phyloP scores from a whole-genome alignment of 1,140 invertebrate genomes.

The Reticulitermes speratus region DNA sequence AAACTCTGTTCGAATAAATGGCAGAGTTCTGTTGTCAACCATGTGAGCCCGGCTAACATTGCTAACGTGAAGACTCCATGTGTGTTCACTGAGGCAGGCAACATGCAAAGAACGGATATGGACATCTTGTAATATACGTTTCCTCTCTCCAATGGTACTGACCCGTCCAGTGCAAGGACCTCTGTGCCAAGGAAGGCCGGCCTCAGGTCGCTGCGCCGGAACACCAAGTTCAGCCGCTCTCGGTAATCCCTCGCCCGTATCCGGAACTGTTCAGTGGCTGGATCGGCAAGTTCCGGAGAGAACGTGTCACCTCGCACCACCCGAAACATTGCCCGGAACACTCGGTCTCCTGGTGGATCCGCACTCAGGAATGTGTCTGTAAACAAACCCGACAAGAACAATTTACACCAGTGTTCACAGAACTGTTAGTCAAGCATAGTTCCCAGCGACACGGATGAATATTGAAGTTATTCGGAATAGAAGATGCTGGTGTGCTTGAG shows the following conservation, averaged over 20 bases:
- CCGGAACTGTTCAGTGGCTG: conserved; percentile 63
- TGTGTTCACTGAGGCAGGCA: no score
- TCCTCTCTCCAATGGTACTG: conserved; percentile 39
- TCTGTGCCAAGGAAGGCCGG: conserved; percentile 68
- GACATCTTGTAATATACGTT: no score
- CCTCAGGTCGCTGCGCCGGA: conserved; percentile 66
- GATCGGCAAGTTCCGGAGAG: conserved; percentile 61
- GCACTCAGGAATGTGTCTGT: conserved; percentile 76
- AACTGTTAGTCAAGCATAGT: neutral
- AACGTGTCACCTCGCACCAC: conserved; percentile 66
- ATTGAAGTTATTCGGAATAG: no score
- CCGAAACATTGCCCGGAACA: conserved; percentile 75
- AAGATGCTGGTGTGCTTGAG: no score
- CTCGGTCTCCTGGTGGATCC: conserved; percentile 71
- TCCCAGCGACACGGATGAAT: neutral
- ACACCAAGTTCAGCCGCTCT: conserved; percentile 71
- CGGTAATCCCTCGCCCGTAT: conserved; percentile 68
- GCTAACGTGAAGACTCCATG: no score
- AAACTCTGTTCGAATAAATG: no score
- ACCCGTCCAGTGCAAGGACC: conserved; percentile 79
- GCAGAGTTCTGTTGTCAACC: no score
- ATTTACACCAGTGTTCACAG: conserved; percentile 33
- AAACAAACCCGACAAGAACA: conserved; percentile 41
- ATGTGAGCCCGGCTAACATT: no score
- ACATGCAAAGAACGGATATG: no score